Base-by-base conservation (phyloP, 2,797 vertebrate species). In the Propithecus perrieri region DNA sequence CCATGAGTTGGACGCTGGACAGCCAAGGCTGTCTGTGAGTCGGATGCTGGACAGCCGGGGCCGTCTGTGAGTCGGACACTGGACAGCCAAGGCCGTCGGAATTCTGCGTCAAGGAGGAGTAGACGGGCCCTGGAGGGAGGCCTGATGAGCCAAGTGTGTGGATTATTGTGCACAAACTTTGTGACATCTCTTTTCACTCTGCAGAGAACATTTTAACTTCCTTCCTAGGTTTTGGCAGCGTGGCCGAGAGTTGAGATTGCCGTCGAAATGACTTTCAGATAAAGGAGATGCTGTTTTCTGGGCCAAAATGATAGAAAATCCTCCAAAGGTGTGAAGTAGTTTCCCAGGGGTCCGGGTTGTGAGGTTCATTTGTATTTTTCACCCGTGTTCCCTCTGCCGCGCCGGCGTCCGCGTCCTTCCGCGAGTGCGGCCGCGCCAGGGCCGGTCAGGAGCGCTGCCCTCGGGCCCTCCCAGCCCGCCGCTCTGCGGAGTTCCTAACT, bases 401-500 rank as follows among this genome's bases (percentile, higher is more conserved):
- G 0, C 26, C 50, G 4, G 26, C 55, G 43, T 41, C 41, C 13
- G 1, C 2, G 26, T 41, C 41, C 48, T 55, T 8, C 43, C 5
- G 43, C 7, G 43, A 43, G 43, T 0, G 3, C 0, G 43, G 76
- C 57, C 53, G 48, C 41, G 41, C 30, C 1, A 7, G 84, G 22
- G 24, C 1, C 83, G n/a, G 22, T 85, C 71, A 85, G 65, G 76
- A 79, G 43, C 0, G 0, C 30, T 46, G 53, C n/a, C 81, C 65
- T 72, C 26, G 35, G 1, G 3, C 11, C 71, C 86, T 63, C 80
- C 57, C 2, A 2, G 38, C 4, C n/a, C 87, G 65, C 33, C 9
- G 14, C 87, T 85, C 55, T 95, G 93, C 87, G 65, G 46, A 65
- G 61, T 86, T 59, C 84, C 71, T 92, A 80, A 80, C 69, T 94